A percentile compares a stretch with the other conserved stretches of the same genome.
phyloP scores from a whole-genome alignment of 2,113 vertebrate species.

The Bujurquina vittata region DNA sequence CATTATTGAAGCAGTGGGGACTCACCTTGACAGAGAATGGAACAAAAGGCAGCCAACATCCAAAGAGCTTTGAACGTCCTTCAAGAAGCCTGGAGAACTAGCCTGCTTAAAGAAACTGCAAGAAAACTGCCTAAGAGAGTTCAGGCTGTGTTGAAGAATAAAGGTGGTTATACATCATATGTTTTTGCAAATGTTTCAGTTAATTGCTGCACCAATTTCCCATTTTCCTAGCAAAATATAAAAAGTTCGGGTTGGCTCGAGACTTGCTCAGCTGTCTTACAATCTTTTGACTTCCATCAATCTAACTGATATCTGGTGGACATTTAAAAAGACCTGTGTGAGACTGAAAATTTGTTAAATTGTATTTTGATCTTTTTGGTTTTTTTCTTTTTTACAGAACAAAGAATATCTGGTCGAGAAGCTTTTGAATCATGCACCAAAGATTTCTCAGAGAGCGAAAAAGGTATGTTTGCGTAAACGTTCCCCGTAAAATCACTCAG shows the following conservation, averaged over 20 bases:
- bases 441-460: slow-evolving; percentile 95
- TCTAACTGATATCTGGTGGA: neutral
- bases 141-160: too few species aligned
- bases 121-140: too few species aligned
- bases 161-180: neutral
- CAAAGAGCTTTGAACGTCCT: neutral
- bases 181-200: neutral
- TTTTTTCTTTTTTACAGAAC: slow-evolving; percentile 85
- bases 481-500: slow-evolving; percentile 34
- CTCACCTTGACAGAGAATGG: too few species aligned
- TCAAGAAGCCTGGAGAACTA: neutral
- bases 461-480: slow-evolving; percentile 84
- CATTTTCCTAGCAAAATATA: neutral
- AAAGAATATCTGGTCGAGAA: slow-evolving; percentile 97
- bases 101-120: too few species aligned
- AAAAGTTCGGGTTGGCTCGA: neutral
- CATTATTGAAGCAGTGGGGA: too few species aligned
- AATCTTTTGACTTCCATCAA: neutral
- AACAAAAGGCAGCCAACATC: neutral
- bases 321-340: neutral
- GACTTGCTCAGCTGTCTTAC: neutral
- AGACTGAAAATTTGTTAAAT: neutral
- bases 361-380: slow-evolving; percentile 3
- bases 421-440: slow-evolving; percentile 91
- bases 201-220: neutral